phyloP scores from a whole-genome alignment of 2,113 vertebrate species.

The Chauna torquata region DNA sequence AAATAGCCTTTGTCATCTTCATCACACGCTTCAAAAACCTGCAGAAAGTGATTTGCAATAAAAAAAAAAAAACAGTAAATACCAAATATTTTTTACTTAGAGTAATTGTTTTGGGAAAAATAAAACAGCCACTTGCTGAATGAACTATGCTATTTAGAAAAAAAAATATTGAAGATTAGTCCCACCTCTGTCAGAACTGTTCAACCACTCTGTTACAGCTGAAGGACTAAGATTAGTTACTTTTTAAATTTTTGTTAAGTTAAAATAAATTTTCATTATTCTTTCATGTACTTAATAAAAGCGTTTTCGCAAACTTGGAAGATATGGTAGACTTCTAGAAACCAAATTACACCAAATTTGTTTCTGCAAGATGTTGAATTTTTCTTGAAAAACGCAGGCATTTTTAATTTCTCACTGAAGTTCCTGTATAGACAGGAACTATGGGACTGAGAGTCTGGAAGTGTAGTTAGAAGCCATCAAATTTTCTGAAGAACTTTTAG shows the following conservation, averaged over 20 bases:
- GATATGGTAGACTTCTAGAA: not conserved
- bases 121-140: not conserved
- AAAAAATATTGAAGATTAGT: not conserved
- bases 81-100: not conserved
- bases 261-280: not conserved
- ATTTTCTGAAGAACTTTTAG: not conserved
- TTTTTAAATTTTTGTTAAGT: not conserved
- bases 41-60: not conserved
- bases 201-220: not conserved
- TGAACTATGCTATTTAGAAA: not conserved
- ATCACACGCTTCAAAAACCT: conserved; percentile 75
- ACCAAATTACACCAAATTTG: not conserved
- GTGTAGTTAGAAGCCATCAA: rapidly evolving
- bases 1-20: conserved; percentile 73
- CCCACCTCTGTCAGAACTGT: not conserved
- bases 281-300: not conserved
- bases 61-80: too few relatives aligned
- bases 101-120: not conserved
- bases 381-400: not conserved
- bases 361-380: not conserved
- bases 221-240: not conserved
- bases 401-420: not conserved
- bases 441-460: not conserved
- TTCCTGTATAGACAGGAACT: not conserved
- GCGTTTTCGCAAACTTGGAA: not conserved